Conservation (phyloP, 2,113 vertebrate species). For the Meleagris gallopavo region DNA sequence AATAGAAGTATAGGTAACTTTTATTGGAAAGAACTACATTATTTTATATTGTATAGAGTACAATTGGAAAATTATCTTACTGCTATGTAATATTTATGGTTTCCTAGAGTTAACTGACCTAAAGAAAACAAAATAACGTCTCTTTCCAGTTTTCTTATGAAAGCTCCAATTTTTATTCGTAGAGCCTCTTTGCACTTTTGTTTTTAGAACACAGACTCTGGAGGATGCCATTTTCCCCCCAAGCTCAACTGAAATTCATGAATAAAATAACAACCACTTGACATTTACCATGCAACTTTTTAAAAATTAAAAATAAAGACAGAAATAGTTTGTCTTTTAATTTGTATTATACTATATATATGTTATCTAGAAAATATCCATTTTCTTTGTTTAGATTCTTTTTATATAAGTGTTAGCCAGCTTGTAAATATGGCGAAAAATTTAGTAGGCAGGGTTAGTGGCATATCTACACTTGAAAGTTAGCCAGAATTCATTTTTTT, state of each 20-base stretch:
- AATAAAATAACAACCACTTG: not conserved
- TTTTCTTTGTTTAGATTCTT: not conserved
- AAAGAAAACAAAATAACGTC: not conserved
- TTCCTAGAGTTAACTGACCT: not conserved
- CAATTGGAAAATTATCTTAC: not conserved
- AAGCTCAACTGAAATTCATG: not conserved
- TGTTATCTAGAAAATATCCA: not conserved
- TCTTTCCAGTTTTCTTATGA: not conserved
- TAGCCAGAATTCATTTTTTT: not conserved
- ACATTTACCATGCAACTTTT: not conserved
- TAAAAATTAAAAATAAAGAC: not conserved
- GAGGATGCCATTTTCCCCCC: not conserved
- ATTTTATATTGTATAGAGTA: not conserved
- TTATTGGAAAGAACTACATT: not conserved
- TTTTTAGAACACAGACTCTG: not conserved
- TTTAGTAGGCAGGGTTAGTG: not conserved
- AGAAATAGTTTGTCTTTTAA: not conserved
- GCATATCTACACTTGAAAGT: not conserved
- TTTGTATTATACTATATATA: not conserved
- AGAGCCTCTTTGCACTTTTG: not conserved
- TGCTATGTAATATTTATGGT: not conserved
- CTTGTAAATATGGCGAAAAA: not conserved
- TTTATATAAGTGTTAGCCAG: not conserved
- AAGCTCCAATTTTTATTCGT: not conserved
- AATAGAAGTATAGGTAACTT: not conserved